Percentiles rank a stretch among this genome's conserved stretches.
Evolutionary conservation across 92 coral and sea anemone genomes (phyloP).

Genomic region (Metridium senile): DNA sequence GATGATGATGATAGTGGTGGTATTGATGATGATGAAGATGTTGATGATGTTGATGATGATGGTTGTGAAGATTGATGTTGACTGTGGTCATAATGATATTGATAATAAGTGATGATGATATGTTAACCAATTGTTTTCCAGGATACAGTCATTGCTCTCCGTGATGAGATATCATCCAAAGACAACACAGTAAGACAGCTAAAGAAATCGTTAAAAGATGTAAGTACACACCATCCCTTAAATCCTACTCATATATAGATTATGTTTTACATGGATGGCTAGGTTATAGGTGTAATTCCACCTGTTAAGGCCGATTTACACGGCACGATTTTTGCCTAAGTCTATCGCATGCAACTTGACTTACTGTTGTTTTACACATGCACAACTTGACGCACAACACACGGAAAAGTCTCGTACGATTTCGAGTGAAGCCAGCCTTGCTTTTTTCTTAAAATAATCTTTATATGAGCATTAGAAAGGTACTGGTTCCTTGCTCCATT

Average conservation of each 20-base stretch:
- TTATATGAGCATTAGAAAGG: too few species aligned
- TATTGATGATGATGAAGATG: background rate
- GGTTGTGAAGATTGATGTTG: background rate
- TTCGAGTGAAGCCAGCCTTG: too few species aligned
- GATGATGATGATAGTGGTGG: background rate
- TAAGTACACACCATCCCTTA: background rate
- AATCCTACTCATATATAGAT: background rate
- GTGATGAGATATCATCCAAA: slow-evolving; percentile 60
- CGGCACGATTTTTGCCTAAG: too few species aligned
- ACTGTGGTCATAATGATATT: background rate
- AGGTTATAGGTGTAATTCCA: too few species aligned
- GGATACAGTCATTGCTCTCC: slow-evolving; percentile 75
- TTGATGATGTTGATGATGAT: background rate
- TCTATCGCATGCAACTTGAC: too few species aligned
- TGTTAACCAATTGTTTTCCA: slow-evolving; percentile 21
- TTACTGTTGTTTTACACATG: too few species aligned
- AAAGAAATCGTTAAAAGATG: slow-evolving; percentile 69
- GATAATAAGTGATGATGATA: background rate
- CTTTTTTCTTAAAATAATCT: too few species aligned
- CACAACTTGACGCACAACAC: too few species aligned
- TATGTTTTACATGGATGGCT: background rate
- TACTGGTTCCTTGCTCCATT: too few species aligned
- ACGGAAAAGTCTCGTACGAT: too few species aligned
- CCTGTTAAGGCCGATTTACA: too few species aligned
- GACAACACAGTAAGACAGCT: slow-evolving; percentile 63